Evolutionary conservation across 2,797 vertebrate genomes (phyloP), one percentile per base, ranked within the genome.

Genomic region (Taeniopygia guttata): DNA sequence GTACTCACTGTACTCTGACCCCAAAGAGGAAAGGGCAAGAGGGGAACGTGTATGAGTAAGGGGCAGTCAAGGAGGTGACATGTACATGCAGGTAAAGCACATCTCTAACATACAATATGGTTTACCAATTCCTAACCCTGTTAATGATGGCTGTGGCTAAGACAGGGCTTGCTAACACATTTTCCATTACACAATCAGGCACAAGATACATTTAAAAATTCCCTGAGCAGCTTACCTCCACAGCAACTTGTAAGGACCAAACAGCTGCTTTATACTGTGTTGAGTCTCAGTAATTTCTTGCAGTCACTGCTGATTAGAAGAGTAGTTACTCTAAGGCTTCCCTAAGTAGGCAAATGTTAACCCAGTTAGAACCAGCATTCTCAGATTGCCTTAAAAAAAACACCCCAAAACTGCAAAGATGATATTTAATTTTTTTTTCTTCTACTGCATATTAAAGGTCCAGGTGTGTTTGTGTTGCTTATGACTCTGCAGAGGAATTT

Each of bases 31-130:
- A 74, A 79, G 42, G 62, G 54, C n/a, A 59, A 42, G 66, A 72
- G 27, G 42, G 60, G 10, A 73, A 38, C 7, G 3, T 11, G 6
- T 22, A 6, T n/a, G 58, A 55, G 18, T 14, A 45, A 78, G 32
- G 60, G 87, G 9, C 32, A 75, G 3, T 0, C 11, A 30, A 22
- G 30, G 27, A 84, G 58, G 20, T 40, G 55, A 75, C 36, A 34
- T 4, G 1, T 5, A n/a, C 12, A 0, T 48, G 54, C 34, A 60
- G 38, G 30, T 74, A 7, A 52, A 76, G 34, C 27, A 32, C 22
- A 21, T 49, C 34, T 62, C 40, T 63, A 11, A 46, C 11, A 21
- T 4, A 23, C 0, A 7, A 1, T 20, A 4, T 5, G 11, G 21
- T 20, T 54, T 38, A 20, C 8, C n/a, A 52, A 7, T 62, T 43